A percentile compares a stretch with the other conserved stretches of the same genome.
Evolutionary conservation across 2,888 invertebrate genomes (phyloP).

Genomic region (Aphrophora alni): DNA sequence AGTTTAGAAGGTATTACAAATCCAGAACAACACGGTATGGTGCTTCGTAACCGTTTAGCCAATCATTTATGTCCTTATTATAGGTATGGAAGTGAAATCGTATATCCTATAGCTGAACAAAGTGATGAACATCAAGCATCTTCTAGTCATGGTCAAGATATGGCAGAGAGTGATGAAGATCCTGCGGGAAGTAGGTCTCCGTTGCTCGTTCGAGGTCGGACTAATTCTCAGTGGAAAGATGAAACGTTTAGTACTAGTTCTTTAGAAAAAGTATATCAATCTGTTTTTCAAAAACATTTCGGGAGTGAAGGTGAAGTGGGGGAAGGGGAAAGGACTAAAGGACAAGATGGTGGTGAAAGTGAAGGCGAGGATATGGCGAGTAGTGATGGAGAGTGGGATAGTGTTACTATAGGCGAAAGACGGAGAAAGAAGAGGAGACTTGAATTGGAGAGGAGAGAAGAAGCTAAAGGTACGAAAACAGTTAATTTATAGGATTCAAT

Average conservation of each 20-base stretch:
- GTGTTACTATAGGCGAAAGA: constrained; percentile 35
- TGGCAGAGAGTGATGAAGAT: constrained; percentile 41
- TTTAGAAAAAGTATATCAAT: constrained; percentile 38
- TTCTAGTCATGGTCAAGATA: constrained; percentile 56
- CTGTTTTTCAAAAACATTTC: constrained; percentile 41
- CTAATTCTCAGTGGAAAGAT: constrained; percentile 22
- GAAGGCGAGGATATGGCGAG: constrained; percentile 33
- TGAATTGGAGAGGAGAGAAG: constrained; percentile 34
- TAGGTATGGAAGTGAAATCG: constrained; percentile 72
- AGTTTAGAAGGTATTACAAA: constrained; percentile 13
- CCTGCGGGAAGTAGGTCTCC: constrained; percentile 39
- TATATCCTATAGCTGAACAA: constrained; percentile 86
- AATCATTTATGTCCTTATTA: constrained; percentile 33
- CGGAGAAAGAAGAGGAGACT: constrained; percentile 49
- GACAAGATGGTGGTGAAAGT: constrained; percentile 39
- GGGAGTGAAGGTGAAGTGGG: constrained; percentile 35
- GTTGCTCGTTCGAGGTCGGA: constrained; percentile 30
- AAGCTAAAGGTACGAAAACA: constrained; percentile 13
- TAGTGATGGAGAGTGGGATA: constrained; percentile 44
- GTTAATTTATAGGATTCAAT: too few relatives aligned
- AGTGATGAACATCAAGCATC: constrained; percentile 76
- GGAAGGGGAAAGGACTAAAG: constrained; percentile 32
- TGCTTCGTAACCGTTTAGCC: constrained; percentile 30
- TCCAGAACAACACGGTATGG: constrained; percentile 26
- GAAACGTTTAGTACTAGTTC: constrained; percentile 30